phyloP scores from a whole-genome alignment of 2,797 vertebrate species.

The Miichthys miiuy region DNA sequence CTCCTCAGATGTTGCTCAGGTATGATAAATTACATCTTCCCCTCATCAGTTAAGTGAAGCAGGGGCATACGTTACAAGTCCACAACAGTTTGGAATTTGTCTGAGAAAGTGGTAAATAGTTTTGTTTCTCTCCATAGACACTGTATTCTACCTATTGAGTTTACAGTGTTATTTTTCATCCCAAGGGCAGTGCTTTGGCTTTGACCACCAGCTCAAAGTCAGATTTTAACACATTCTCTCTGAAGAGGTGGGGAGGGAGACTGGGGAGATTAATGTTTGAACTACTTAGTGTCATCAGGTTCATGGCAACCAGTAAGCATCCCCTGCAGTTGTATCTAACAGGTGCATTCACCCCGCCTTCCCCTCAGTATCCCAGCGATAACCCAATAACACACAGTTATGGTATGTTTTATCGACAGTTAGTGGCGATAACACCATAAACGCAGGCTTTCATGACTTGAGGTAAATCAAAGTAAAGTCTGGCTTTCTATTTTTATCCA shows the following conservation, averaged over 20 bases:
- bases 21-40: slow-evolving; percentile 39
- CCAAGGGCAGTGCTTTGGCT: slow-evolving; percentile 39
- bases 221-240: slow-evolving; percentile 51
- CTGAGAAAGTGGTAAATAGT: slow-evolving; percentile 27
- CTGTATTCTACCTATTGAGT: slow-evolving; percentile 14
- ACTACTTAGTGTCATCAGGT: slow-evolving; percentile 55
- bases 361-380: slow-evolving; percentile 25
- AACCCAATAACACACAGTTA: slow-evolving; percentile 61
- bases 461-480: slow-evolving; percentile 49
- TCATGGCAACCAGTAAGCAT: slow-evolving; percentile 34
- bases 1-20: slow-evolving; percentile 40
- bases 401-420: slow-evolving; percentile 65
- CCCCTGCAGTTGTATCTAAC: slow-evolving; percentile 48
- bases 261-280: slow-evolving; percentile 49
- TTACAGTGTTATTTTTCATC: slow-evolving; percentile 38
- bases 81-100: slow-evolving; percentile 29
- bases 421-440: slow-evolving; percentile 43
- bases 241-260: slow-evolving; percentile 31
- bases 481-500: slow-evolving; percentile 57
- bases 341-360: slow-evolving; percentile 15
- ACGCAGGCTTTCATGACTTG: slow-evolving; percentile 59
- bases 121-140: slow-evolving; percentile 34
- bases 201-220: slow-evolving; percentile 63
- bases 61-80: slow-evolving; percentile 23
- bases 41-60: slow-evolving; percentile 33